Evolutionary conservation across 2,797 vertebrate genomes (phyloP), one percentile per base, ranked within the genome.

Genomic region (Salmo trutta): DNA sequence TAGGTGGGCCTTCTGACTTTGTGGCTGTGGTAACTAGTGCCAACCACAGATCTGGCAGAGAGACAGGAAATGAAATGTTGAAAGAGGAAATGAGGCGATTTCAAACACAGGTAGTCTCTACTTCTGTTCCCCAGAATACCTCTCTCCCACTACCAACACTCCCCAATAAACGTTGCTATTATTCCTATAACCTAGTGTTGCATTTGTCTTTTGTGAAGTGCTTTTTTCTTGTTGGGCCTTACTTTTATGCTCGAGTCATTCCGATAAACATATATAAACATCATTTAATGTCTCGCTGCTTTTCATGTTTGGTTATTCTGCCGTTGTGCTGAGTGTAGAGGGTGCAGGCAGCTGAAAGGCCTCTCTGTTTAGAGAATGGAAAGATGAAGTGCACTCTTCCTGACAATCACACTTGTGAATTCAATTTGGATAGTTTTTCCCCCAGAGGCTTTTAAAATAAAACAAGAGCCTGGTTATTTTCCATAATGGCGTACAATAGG

Each of bases 391-490:
- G 90, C 85, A 80, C 90, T 92, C 85, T 76, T 86, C 47, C 82
- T 82, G 77, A 91, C 87, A 91, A 91, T 86, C 85, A 86, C 89
- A 86, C 91, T 93, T 86, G 82, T 89, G 88, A 88, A 86, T 84
- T 88, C 80, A 89, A 91, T 91, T 84, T 84, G 82, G 74, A 47
- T 31, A 36, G 12, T 52, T 76, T 54, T 24, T 70, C 53, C 17
- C n/a, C 59, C 73, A 0, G 29, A 73, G 78, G 80, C 82, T 88
- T 89, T 89, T 84, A 80, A 81, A 86, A 77, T 81, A 80, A 84
- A 77, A 89, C 77, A 87, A 88, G 81, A 82, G 86, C 78, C 81
- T 27, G 82, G 73, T 86, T 90, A 66, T 90, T 89, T 90, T 90
- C 81, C 86, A 87, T 88, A 78, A 81, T 87, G 79, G 82, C 82